Evolutionary conservation across 1,140 invertebrate genomes (phyloP).

Genomic region (Drosophila nigrodunni): DNA sequence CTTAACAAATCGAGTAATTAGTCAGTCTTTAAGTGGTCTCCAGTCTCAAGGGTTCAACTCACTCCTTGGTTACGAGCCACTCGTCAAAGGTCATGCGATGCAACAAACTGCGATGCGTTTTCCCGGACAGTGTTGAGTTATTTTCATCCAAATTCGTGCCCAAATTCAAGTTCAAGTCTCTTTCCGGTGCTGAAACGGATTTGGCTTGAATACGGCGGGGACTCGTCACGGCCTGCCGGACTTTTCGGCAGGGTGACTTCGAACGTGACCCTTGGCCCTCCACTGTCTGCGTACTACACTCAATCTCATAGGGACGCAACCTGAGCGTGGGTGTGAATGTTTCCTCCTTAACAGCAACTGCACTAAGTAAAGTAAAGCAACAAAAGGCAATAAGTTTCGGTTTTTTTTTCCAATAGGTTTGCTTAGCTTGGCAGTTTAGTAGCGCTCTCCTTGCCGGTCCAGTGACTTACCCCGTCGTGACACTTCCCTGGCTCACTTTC

Average conservation of each 20-base stretch:
- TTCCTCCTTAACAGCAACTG: background rate
- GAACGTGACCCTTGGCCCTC: background rate
- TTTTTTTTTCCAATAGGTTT: background rate
- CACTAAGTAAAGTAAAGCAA: background rate
- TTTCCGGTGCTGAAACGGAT: background rate
- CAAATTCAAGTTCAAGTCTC: background rate
- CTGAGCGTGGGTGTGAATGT: background rate
- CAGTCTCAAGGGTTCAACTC: background rate
- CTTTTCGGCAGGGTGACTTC: background rate
- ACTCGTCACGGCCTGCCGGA: constrained; percentile 11
- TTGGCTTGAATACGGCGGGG: constrained; percentile 5
- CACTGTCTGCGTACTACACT: background rate
- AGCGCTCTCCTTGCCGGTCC: background rate
- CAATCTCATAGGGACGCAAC: background rate
- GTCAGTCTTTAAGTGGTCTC: too few relatives aligned
- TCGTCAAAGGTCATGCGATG: constrained; percentile 31
- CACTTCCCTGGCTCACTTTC: background rate
- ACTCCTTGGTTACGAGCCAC: constrained; percentile 32
- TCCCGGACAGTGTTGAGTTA: background rate
- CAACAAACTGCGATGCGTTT: too few relatives aligned
- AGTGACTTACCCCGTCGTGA: background rate
- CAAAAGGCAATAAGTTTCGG: background rate
- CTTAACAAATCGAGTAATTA: too few relatives aligned
- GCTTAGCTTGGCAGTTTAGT: background rate
- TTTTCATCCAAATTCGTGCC: background rate